Evolutionary conservation across 1,140 invertebrate genomes (phyloP).

Genomic region (Dryas iulia): DNA sequence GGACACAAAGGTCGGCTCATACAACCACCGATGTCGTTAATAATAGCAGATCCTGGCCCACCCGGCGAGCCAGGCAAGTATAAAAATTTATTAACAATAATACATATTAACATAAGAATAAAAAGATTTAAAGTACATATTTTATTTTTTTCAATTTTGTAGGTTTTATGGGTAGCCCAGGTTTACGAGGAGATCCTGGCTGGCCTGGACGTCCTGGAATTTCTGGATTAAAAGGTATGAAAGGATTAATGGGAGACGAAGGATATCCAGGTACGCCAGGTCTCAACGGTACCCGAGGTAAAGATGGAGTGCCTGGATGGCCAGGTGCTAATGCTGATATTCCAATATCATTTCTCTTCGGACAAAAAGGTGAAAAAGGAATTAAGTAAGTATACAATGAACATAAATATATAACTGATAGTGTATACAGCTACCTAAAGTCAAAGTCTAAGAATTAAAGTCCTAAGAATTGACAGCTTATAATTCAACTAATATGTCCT

Average conservation of each 20-base stretch:
- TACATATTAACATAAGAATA: not conserved
- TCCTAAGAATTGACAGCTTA: too few species aligned
- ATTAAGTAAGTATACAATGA: conserved; percentile 53
- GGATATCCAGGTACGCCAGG: conserved; percentile 82
- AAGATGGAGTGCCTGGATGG: conserved; percentile 82
- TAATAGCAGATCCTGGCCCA: conserved; percentile 56
- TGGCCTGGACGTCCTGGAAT: conserved; percentile 80
- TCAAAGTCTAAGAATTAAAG: too few species aligned
- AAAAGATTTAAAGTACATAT: not conserved
- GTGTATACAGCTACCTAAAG: too few species aligned
- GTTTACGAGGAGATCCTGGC: conserved; percentile 85
- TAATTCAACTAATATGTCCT: not conserved
- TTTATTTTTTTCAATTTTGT: not conserved
- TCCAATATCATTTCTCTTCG: conserved; percentile 45
- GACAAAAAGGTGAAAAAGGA: conserved; percentile 59
- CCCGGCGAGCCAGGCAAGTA: conserved; percentile 76
- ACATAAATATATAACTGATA: too few species aligned
- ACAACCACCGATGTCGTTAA: conserved; percentile 43
- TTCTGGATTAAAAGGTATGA: conserved; percentile 78
- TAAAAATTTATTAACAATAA: not conserved
- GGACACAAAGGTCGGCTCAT: conserved; percentile 72
- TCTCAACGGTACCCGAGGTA: conserved; percentile 66
- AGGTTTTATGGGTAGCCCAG: conserved; percentile 82
- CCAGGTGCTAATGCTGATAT: conserved; percentile 49
- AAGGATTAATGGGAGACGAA: conserved; percentile 84